phyloP scores from a whole-genome alignment of 2,113 vertebrate species.

The Eonycteris spelaea region DNA sequence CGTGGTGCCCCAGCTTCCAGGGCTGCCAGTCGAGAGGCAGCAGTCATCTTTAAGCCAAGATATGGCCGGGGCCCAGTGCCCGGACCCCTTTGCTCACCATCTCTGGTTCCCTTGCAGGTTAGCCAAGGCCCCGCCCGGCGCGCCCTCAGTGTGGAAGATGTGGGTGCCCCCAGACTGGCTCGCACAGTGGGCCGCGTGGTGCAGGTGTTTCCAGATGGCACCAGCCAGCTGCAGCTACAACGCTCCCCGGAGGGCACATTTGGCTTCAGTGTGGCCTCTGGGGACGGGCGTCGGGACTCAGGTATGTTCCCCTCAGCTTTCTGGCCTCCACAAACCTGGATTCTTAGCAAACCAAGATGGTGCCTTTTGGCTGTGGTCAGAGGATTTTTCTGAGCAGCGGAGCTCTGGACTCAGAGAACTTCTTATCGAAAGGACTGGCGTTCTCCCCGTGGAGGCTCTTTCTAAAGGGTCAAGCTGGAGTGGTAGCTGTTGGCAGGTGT shows the following conservation, averaged over 20 bases:
- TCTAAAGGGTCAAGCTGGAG: not conserved
- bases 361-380: not conserved
- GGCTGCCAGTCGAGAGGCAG: not conserved
- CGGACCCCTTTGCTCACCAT: not conserved
- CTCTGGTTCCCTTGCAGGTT: constrained; percentile 51
- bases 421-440: not conserved
- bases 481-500: not conserved
- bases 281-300: constrained; percentile 91
- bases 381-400: not conserved
- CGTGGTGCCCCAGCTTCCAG: not conserved
- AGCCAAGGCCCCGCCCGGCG: constrained; percentile 48
- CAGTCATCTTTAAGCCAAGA: not conserved
- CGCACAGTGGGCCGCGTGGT: constrained; percentile 86
- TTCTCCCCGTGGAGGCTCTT: not conserved
- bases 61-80: not conserved
- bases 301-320: constrained; percentile 78
- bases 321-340: not conserved
- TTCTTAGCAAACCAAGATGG: not conserved
- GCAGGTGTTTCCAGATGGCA: constrained; percentile 91
- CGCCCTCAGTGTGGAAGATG: constrained; percentile 87
- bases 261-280: constrained; percentile 91
- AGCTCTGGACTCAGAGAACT: not conserved
- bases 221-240: constrained; percentile 90
- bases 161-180: constrained; percentile 80
- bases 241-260: constrained; percentile 87